A percentile compares a stretch with the other conserved stretches of the same genome.
phyloP scores from a whole-genome alignment of 2,113 vertebrate species.

The Peucedramus taeniatus region DNA sequence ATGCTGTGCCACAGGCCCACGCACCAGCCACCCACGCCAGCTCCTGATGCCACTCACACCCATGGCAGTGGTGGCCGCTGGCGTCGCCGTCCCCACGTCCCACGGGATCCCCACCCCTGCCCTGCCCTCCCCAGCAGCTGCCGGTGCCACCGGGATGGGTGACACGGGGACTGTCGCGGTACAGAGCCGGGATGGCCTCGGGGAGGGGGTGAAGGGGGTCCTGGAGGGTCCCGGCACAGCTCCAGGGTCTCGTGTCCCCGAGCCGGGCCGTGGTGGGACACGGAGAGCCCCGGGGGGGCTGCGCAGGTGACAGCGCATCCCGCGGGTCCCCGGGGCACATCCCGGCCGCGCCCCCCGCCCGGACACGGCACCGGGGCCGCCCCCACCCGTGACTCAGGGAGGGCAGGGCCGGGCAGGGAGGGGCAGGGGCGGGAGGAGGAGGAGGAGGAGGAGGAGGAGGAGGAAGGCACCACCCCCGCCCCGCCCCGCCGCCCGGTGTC shows the following conservation, averaged over 20 bases:
- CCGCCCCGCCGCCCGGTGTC: background rate
- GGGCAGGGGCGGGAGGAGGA: background rate
- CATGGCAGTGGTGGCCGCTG: background rate
- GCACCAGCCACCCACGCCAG: background rate
- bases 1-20: background rate
- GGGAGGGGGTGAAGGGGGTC: background rate
- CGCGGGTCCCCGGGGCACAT: background rate
- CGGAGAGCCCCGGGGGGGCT: background rate
- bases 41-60: background rate
- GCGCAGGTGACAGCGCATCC: background rate
- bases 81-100: background rate
- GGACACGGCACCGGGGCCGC: background rate
- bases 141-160: background rate
- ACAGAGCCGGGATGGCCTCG: background rate
- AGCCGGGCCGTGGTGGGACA: background rate
- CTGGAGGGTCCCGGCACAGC: background rate
- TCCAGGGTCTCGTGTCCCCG: background rate
- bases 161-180: background rate
- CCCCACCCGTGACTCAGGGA: background rate
- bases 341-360: background rate
- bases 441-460: background rate
- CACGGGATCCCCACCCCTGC: background rate
- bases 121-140: background rate
- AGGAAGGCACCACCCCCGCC: background rate
- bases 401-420: background rate